Evolutionary conservation across 2,113 vertebrate species (phyloP), one percentile per base, ranked within the genome.

Genomic region (Solea senegalensis): DNA sequence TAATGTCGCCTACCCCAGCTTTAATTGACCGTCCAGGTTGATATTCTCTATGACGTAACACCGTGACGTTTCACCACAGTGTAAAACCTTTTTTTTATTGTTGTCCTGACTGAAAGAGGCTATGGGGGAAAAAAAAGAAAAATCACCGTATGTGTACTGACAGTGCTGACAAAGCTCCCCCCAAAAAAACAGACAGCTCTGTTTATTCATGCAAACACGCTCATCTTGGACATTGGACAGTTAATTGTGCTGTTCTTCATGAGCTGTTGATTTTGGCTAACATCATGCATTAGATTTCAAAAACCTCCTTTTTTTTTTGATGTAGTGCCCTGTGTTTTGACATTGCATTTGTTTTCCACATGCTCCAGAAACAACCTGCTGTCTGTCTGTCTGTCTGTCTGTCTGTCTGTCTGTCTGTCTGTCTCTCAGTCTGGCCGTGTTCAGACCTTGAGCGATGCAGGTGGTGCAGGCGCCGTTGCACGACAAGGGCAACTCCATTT

Each of bases 401-500:
- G 61, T 21, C 21, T 21, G 21, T 21, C 21, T 21, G 50, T 71
- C 40, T 5, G 52, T 83, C 59, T 63, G 61, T 21, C 21, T 21
- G 21, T 21, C 21, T 21, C 21, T 21, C 21, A 21, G 21, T 21
- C 21, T 21, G 21, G 1, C 21, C 21, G 21, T 21, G 21, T 21
- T 21, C 21, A 21, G 54, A 16, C 54, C 71, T 55, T 16, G 61
- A 74, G 7, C 15, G 7, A 43, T 7, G 15, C 9, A 59, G 21
- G 9, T 26, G 12, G 9, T 43, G 16, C 45, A 46, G 9, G 65
- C 62, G 74, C 34, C 5, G 34, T 34, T 34, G 34, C 34, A 34
- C 34, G 63, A 78, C 70, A 69, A 79, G 78, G 89, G 74, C 67
- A 60, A 85, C 87, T 90, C 85, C 77, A 72, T 91, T 90, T 87